Percentiles rank a stretch among this genome's conserved stretches.
These are phyloP conservation scores for Coccyzus lansbergi DNA, from an alignment of 2,797 vertebrate genomes.

Conservation along the genomic window DNA sequence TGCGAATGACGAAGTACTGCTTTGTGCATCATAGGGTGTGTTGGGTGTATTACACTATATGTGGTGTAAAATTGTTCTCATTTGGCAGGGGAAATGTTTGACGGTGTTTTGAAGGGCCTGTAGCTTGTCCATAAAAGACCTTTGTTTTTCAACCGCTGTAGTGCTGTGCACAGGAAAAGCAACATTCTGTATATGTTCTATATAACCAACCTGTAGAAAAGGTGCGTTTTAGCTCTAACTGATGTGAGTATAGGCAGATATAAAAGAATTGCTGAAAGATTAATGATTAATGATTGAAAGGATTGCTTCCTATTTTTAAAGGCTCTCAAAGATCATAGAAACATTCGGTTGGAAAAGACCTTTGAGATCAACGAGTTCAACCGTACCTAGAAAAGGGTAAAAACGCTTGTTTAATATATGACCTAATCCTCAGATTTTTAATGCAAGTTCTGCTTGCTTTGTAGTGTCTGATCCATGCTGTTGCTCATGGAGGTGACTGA, in stretches of 20 bases:
- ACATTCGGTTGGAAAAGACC: too few species aligned
- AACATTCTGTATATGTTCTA: not conserved
- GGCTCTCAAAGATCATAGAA: not conserved
- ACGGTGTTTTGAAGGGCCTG: not conserved
- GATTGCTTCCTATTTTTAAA: not conserved
- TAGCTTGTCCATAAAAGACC: not conserved
- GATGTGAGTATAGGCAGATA: not conserved
- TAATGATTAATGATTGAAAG: not conserved
- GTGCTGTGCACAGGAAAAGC: not conserved
- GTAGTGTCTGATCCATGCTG: not conserved
- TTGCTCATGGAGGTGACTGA: not conserved
- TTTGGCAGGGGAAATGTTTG: not conserved
- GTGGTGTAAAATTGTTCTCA: not conserved
- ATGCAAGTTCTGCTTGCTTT: not conserved
- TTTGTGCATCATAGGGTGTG: constrained; percentile 51
- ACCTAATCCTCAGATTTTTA: not conserved
- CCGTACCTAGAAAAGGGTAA: not conserved
- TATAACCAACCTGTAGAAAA: not conserved
- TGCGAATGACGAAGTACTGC: not conserved
- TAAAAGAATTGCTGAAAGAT: not conserved
- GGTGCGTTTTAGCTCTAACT: not conserved
- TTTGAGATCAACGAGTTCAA: too few species aligned
- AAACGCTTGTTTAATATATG: not conserved
- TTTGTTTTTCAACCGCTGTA: not conserved
- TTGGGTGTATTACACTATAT: not conserved